phyloP scores from a whole-genome alignment of 2,797 vertebrate genomes.

The Acrossocheilus wenchowensis region DNA sequence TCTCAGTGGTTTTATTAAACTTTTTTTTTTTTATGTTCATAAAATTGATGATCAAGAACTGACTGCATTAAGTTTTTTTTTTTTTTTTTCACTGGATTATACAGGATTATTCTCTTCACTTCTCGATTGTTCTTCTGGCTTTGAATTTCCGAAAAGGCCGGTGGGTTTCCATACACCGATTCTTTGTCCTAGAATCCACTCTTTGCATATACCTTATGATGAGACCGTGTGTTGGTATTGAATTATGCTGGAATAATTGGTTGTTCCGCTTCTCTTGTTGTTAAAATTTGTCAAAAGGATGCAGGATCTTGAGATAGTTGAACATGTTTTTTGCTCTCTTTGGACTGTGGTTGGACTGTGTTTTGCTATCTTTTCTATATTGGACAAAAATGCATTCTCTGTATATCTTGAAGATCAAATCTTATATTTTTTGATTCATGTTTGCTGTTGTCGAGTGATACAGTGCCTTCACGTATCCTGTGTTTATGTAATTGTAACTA shows the following conservation, averaged over 20 bases:
- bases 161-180: background rate
- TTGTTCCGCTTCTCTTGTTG: background rate
- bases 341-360: background rate
- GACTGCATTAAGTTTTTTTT: background rate
- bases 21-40: background rate
- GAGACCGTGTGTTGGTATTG: background rate
- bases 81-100: background rate
- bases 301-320: background rate
- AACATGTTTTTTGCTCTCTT: background rate
- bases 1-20: background rate
- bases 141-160: background rate
- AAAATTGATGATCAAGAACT: background rate
- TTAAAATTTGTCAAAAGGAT: background rate
- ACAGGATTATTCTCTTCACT: background rate
- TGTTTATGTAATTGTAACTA: constrained; percentile 4
- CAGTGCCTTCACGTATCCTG: background rate
- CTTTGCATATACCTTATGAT: background rate
- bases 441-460: background rate
- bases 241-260: background rate
- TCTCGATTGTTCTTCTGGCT: background rate
- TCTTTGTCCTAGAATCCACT: background rate
- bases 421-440: background rate
- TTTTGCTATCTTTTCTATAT: background rate
- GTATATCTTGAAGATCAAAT: background rate
- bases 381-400: background rate